Base-by-base conservation (phyloP, 2,797 vertebrate species). In the Gallinago stenura region DNA sequence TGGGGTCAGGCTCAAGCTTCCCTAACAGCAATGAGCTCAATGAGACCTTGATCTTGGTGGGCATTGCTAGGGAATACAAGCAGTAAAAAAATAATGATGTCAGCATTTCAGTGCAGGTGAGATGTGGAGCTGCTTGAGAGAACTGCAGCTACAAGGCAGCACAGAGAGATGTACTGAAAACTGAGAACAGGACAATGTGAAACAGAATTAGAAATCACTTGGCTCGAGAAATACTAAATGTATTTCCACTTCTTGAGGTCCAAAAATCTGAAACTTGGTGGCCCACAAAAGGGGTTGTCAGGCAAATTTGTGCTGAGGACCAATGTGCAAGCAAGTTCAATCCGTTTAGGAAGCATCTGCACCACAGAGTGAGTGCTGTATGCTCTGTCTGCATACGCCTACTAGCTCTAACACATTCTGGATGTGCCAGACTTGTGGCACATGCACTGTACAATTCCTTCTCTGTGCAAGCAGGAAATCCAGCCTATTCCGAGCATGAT, bases 381-480 rank as follows among this genome's bases (percentile, higher is more conserved):
- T 71, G 60, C 83, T 64, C 91, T 91, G 90, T 89, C 93, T 96
- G 95, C 92, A 89, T 60, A 95, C 96, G 83, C 94, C 96, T 77
- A 96, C 95, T 2, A 94, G 56, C 90, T 96, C 90, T 96, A 83
- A 96, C 96, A 97, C 93, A 70, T 97, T 95, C 92, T 94, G 83
- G 87, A 96, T 96, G 95, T 96, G 96, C 79, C 96, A 96, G 95
- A 97, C 96, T 96, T 87, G 78, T 73, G 95, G 96, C 95, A 96
- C 93, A 96, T 83, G 87, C 94, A 91, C 85, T 39, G 56, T 81
- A 80, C 89, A 78, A 86, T 53, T 92, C 82, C 71, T 89, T 81
- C 61, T 24, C 76, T 31, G 20, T 50, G 48, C 65, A 89, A 73
- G 68, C 60, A 90, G 84, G 64, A 94, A 94, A 96, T 73, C 54